A percentile compares a stretch with the other conserved stretches of the same genome.
These are phyloP conservation scores for Galagoides demidoff DNA, from an alignment of 2,797 vertebrate genomes.

Conservation along the genomic window DNA sequence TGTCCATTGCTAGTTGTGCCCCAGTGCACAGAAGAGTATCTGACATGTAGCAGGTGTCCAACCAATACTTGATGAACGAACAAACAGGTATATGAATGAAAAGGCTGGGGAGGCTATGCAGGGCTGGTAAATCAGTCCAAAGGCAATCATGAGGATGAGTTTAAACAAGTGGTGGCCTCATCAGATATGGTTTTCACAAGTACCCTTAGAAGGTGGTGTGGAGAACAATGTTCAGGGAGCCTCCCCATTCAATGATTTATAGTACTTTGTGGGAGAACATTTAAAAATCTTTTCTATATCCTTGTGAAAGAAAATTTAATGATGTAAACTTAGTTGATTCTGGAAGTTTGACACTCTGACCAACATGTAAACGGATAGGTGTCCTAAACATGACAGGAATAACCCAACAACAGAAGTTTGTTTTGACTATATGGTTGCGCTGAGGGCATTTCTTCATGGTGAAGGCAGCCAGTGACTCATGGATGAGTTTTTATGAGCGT, in stretches of 20 bases:
- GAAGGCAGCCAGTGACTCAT: slow-evolving; percentile 39
- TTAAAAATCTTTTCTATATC: not conserved
- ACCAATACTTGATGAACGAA: not conserved
- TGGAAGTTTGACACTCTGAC: not conserved
- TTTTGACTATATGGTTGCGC: not conserved
- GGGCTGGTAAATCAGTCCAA: not conserved
- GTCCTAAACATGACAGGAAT: not conserved
- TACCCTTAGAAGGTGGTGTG: not conserved
- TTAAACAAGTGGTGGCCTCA: not conserved
- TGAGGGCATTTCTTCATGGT: not conserved
- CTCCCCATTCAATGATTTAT: not conserved
- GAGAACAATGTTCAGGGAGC: not conserved
- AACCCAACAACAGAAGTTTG: not conserved
- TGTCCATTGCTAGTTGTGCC: not conserved
- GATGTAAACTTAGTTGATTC: not conserved
- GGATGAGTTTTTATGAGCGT: not conserved
- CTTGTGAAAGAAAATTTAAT: not conserved
- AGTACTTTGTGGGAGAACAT: not conserved
- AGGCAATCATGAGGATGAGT: not conserved
- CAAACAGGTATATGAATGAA: not conserved
- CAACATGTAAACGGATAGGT: not conserved
- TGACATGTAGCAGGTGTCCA: not conserved
- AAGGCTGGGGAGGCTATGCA: not conserved
- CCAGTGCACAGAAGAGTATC: not conserved
- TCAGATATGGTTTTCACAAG: not conserved